A percentile compares a stretch with the other conserved stretches of the same genome.
Evolutionary conservation across 2,888 invertebrate species (phyloP).

Genomic region (Rhingia rostrata): DNA sequence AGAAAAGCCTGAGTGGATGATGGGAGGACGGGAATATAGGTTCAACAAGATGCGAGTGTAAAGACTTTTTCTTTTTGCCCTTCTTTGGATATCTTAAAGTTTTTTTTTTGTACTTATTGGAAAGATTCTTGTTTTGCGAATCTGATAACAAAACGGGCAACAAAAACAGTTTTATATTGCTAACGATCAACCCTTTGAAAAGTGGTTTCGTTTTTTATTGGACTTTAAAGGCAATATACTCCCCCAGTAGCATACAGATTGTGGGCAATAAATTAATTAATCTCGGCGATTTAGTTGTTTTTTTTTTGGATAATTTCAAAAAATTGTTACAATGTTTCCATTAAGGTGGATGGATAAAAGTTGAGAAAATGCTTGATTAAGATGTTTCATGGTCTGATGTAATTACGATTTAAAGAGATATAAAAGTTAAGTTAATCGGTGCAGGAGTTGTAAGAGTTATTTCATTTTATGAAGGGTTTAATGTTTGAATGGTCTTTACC

Average conservation of each 20-base stretch:
- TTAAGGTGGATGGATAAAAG: slow-evolving; percentile 3
- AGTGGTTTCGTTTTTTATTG: slow-evolving; percentile 51
- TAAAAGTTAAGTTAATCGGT: slow-evolving; percentile 65
- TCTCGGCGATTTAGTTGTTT: slow-evolving; percentile 60
- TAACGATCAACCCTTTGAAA: slow-evolving; percentile 56
- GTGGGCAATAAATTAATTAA: slow-evolving; percentile 70
- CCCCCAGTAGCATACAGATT: slow-evolving; percentile 64
- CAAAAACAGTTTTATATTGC: slow-evolving; percentile 27
- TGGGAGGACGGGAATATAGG: slow-evolving; percentile 9
- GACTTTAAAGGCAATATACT: slow-evolving; percentile 59
- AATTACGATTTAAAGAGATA: slow-evolving; percentile 63
- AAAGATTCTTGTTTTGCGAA: slow-evolving; percentile 68
- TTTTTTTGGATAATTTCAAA: slow-evolving; percentile 31
- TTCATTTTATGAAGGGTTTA: slow-evolving; percentile 17
- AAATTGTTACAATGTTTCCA: slow-evolving; percentile 63
- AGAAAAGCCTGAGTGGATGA: slow-evolving; percentile 26
- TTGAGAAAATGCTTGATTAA: slow-evolving; percentile 49
- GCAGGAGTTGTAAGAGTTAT: slow-evolving; percentile 46
- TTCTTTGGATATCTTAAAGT: slow-evolving; percentile 17
- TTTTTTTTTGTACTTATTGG: slow-evolving; percentile 24
- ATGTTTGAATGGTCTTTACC: neutral
- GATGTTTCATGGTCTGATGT: slow-evolving; percentile 31
- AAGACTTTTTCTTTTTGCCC: slow-evolving; percentile 48
- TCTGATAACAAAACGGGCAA: slow-evolving; percentile 52
- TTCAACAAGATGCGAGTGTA: slow-evolving; percentile 56